Evolutionary conservation across 2,888 invertebrate species (phyloP).

Genomic region (Aphodius sticticus): DNA sequence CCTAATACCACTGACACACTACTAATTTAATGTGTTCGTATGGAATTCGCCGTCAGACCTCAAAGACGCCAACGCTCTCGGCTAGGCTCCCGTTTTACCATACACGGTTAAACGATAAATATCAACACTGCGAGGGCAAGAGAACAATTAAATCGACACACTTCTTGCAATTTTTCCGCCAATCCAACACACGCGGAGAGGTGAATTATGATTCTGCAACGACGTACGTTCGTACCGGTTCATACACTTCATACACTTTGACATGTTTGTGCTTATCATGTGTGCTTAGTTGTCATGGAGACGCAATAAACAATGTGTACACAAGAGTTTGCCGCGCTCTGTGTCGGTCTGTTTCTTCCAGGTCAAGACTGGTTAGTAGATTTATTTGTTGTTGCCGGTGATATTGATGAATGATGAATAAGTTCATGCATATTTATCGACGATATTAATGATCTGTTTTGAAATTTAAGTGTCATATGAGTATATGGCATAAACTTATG

Average conservation of each 20-base stretch:
- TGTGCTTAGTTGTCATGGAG: conserved; percentile 16
- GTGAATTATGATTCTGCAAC: background rate
- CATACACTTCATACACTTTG: no score
- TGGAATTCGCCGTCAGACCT: conserved; percentile 41
- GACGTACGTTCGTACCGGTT: conserved; percentile 17
- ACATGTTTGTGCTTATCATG: conserved; percentile 16
- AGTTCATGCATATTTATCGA: background rate
- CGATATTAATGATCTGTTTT: conserved; percentile 6
- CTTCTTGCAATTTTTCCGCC: conserved; percentile 24
- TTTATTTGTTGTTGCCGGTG: conserved; percentile 5
- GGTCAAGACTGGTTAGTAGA: conserved; percentile 13
- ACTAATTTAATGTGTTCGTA: conserved; percentile 51
- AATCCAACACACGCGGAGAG: conserved; percentile 8
- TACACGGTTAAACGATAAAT: conserved; percentile 33
- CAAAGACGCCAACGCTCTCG: conserved; percentile 17
- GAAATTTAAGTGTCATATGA: background rate
- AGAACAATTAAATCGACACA: conserved; percentile 32
- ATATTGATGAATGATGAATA: conserved; percentile 9
- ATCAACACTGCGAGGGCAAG: conserved; percentile 30
- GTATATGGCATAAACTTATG: no score
- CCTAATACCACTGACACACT: conserved; percentile 54
- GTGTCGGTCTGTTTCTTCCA: background rate
- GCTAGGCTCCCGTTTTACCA: conserved; percentile 29
- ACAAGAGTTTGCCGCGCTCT: background rate
- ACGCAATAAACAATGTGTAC: conserved; percentile 18